Evolutionary conservation across 1,140 invertebrate genomes (phyloP).

Genomic region (Trichonephila clavipes): DNA sequence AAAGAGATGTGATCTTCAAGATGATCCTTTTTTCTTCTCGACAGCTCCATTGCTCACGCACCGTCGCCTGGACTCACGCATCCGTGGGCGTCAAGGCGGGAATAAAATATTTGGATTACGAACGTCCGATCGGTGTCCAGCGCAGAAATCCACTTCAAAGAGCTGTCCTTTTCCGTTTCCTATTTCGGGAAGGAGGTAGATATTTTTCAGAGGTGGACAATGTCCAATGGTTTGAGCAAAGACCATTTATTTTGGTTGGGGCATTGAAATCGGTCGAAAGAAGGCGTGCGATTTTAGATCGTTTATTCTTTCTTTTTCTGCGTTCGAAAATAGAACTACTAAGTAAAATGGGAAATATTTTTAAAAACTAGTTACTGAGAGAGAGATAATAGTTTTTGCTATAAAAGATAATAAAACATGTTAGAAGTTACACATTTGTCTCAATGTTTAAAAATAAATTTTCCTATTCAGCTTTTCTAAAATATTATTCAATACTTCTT

Average conservation of each 20-base stretch:
- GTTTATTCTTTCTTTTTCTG: too few species aligned
- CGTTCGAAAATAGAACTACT: too few species aligned
- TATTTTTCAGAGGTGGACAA: constrained; percentile 6
- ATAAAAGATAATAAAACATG: too few species aligned
- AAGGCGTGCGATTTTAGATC: too few species aligned
- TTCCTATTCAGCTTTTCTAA: too few species aligned
- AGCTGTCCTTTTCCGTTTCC: neutral
- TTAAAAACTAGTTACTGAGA: too few species aligned
- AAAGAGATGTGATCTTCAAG: neutral
- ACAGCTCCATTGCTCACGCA: constrained; percentile 48
- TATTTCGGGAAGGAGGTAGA: neutral
- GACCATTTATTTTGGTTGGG: neutral
- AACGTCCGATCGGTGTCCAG: neutral
- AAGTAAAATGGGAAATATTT: too few species aligned
- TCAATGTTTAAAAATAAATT: too few species aligned
- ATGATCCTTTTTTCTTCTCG: constrained; percentile 21
- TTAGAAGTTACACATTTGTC: too few species aligned
- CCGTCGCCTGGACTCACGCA: neutral
- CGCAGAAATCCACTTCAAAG: neutral
- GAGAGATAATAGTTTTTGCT: too few species aligned
- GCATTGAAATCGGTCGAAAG: too few species aligned
- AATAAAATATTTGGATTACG: constrained; percentile 54
- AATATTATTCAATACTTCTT: too few species aligned
- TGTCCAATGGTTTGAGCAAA: neutral
- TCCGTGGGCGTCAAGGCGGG: neutral